These are phyloP conservation scores for Manis javanica DNA, from an alignment of 2,797 vertebrate genomes.

Conservation along the genomic window DNA sequence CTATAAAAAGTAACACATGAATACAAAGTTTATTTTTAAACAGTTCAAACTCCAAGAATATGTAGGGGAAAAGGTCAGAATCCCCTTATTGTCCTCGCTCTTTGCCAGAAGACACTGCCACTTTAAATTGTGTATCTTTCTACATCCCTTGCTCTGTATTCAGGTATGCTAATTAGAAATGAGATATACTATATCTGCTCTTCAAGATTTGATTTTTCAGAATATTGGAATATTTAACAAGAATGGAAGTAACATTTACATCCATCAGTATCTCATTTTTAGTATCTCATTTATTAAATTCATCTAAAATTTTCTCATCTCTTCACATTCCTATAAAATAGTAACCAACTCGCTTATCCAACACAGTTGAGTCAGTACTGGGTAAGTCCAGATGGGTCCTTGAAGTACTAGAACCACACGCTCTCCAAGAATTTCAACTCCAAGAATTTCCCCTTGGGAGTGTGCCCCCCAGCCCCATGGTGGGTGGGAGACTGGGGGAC, in stretches of 20 bases:
- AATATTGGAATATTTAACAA: not conserved
- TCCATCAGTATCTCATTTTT: not conserved
- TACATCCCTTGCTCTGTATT: not conserved
- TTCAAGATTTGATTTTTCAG: slow-evolving; percentile 31
- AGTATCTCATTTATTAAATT: not conserved
- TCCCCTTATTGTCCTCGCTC: not conserved
- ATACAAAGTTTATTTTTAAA: not conserved
- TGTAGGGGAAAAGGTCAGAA: not conserved
- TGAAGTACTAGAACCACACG: not conserved
- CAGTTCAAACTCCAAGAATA: not conserved
- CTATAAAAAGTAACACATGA: not conserved
- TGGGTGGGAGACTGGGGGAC: not conserved
- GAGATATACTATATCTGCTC: not conserved
- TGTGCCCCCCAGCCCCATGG: not conserved
- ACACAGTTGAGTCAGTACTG: no score
- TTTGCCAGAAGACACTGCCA: not conserved
- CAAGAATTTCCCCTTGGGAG: not conserved
- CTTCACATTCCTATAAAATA: not conserved
- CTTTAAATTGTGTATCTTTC: not conserved
- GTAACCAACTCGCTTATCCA: not conserved
- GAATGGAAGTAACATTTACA: not conserved
- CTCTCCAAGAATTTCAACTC: not conserved
- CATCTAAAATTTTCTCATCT: not conserved
- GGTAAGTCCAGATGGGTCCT: not conserved
- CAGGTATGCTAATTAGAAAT: not conserved